These are phyloP conservation scores for Aspidapion aeneum DNA, from an alignment of 2,888 invertebrate species.

Conservation along the genomic window DNA sequence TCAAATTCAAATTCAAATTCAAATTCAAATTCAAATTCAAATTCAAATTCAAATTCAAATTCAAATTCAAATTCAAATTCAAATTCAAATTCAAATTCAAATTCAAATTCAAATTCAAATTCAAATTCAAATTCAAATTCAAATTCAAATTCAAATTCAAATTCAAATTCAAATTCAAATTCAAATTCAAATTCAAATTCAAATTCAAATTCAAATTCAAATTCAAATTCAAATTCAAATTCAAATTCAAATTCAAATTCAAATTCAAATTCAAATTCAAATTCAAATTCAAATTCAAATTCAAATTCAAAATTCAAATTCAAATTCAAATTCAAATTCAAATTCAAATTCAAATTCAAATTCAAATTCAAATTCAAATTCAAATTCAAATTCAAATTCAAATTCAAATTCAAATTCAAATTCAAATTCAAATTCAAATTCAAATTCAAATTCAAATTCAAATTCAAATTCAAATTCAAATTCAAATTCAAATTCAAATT, in stretches of 20 bases:
- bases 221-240: not conserved
- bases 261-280: not conserved
- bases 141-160: not conserved
- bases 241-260: not conserved
- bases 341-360: not conserved
- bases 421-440: not conserved
- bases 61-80: not conserved
- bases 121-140: not conserved
- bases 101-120: not conserved
- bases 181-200: not conserved
- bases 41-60: not conserved
- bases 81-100: not conserved
- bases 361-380: not conserved
- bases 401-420: not conserved
- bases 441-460: not conserved
- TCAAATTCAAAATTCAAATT: not conserved
- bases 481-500: not conserved
- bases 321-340: not conserved
- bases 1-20: not conserved
- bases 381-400: not conserved
- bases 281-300: not conserved
- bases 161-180: not conserved
- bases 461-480: not conserved
- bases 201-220: not conserved
- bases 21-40: not conserved